Conservation (phyloP, 2,797 vertebrate genomes). For the Lateolabrax maculatus region DNA sequence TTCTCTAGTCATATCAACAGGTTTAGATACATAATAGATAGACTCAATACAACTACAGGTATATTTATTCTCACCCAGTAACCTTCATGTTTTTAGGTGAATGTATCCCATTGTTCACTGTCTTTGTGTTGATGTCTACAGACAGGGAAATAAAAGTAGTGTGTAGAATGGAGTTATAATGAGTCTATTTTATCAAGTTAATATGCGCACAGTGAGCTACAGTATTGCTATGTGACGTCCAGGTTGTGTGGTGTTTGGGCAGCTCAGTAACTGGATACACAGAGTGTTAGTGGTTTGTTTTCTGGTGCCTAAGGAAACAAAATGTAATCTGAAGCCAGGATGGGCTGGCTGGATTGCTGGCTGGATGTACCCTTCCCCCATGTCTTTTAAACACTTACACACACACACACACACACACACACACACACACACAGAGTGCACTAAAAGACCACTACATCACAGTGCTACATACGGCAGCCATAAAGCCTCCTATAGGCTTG, state of each 20-base stretch:
- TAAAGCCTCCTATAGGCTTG: slow-evolving; percentile 72
- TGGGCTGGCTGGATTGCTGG: slow-evolving; percentile 73
- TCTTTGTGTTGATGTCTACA: neutral
- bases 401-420: slow-evolving; percentile 23
- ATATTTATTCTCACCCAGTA: neutral
- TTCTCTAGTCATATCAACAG: neutral
- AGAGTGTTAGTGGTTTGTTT: slow-evolving; percentile 77
- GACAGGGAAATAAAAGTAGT: neutral
- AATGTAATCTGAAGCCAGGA: slow-evolving; percentile 85
- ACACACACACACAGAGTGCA: slow-evolving; percentile 37
- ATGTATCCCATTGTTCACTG: neutral
- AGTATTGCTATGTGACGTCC: slow-evolving; percentile 36
- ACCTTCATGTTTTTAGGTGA: slow-evolving; percentile 5
- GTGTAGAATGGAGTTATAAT: neutral
- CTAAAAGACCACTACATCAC: slow-evolving; percentile 70
- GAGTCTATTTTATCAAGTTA: slow-evolving; percentile 24
- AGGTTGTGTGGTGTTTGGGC: slow-evolving; percentile 51
- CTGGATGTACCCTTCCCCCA: slow-evolving; percentile 70
- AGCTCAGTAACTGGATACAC: slow-evolving; percentile 67
- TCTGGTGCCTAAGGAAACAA: slow-evolving; percentile 87
- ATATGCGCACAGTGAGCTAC: slow-evolving; percentile 19
- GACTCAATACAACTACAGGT: neutral
- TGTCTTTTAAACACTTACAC: slow-evolving; percentile 6
- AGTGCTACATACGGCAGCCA: slow-evolving; percentile 77
- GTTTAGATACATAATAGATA: neutral